Percentiles rank a stretch among this genome's conserved stretches.
phyloP scores from a whole-genome alignment of 2,888 invertebrate species.

The Standfussiana lucernea region DNA sequence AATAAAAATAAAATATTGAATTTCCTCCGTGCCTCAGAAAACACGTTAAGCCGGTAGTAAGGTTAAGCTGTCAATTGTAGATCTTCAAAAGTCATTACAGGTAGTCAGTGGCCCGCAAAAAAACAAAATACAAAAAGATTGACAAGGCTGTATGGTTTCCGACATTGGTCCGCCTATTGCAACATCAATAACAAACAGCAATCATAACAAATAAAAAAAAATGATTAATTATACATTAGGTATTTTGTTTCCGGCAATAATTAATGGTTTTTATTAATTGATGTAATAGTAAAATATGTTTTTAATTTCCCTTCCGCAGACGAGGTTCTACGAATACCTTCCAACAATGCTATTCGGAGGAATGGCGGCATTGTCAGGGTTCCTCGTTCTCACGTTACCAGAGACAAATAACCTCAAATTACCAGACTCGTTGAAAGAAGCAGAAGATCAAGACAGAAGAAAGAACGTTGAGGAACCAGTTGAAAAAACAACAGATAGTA shows the following conservation, averaged over 20 bases:
- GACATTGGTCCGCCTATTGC: conserved; percentile 5
- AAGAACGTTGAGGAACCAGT: conserved; percentile 52
- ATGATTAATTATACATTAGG: not conserved
- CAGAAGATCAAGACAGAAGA: conserved; percentile 85
- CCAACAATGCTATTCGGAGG: conserved; percentile 91
- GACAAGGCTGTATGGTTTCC: conserved; percentile 15
- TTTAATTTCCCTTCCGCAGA: conserved; percentile 72
- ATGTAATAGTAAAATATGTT: not conserved
- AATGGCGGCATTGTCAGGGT: conserved; percentile 90
- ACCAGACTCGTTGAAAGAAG: conserved; percentile 92
- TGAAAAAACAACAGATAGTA: conserved; percentile 67
- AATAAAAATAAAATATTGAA: too few species aligned
- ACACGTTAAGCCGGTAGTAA: too few species aligned
- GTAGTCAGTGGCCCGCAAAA: not conserved
- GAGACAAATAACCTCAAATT: conserved; percentile 91
- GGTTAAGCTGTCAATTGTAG: too few species aligned
- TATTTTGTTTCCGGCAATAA: not conserved
- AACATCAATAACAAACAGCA: conserved; percentile 13
- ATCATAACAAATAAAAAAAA: not conserved
- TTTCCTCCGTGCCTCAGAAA: too few species aligned
- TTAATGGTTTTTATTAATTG: not conserved
- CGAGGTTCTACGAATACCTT: conserved; percentile 84
- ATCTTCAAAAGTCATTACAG: not conserved
- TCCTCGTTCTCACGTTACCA: conserved; percentile 90
- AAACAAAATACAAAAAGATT: conserved; percentile 6